Conservation (phyloP, 2,888 invertebrate genomes). For the Chymomyza fuscimana region DNA sequence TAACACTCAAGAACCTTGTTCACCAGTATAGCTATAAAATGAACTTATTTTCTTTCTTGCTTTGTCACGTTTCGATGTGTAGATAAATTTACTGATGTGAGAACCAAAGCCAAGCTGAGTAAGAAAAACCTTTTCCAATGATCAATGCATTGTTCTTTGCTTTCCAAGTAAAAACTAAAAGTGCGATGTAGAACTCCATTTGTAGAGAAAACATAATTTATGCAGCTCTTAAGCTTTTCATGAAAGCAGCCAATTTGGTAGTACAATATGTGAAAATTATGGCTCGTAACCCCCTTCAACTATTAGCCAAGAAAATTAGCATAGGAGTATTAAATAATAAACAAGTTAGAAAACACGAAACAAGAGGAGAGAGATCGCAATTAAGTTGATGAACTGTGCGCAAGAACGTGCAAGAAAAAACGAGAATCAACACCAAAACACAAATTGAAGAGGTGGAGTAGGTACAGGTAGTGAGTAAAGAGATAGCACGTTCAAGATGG, state of each 20-base stretch:
- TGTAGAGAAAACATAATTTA: neutral
- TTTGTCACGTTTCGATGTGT: neutral
- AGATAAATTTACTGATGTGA: neutral
- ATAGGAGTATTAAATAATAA: conserved; percentile 51
- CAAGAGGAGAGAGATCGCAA: conserved; percentile 40
- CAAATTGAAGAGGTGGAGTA: conserved; percentile 25
- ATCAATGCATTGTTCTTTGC: neutral
- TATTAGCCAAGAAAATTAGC: conserved; percentile 70
- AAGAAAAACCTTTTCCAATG: too few species aligned
- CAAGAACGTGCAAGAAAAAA: conserved; percentile 16
- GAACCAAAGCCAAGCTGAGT: neutral
- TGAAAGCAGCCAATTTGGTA: neutral
- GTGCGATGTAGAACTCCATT: neutral
- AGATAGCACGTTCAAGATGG: conserved; percentile 35
- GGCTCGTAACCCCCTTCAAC: conserved; percentile 52
- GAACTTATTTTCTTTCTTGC: neutral
- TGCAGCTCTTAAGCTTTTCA: neutral
- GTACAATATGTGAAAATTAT: conserved; percentile 23
- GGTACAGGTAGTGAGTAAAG: conserved; percentile 4
- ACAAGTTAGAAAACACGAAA: conserved; percentile 58
- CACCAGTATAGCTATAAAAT: neutral
- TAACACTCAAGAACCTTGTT: neutral
- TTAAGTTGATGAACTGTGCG: conserved; percentile 31
- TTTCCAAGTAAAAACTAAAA: neutral
- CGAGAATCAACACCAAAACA: conserved; percentile 27